Conservation (phyloP, 1,140 invertebrate genomes). For the Physella acuta region DNA sequence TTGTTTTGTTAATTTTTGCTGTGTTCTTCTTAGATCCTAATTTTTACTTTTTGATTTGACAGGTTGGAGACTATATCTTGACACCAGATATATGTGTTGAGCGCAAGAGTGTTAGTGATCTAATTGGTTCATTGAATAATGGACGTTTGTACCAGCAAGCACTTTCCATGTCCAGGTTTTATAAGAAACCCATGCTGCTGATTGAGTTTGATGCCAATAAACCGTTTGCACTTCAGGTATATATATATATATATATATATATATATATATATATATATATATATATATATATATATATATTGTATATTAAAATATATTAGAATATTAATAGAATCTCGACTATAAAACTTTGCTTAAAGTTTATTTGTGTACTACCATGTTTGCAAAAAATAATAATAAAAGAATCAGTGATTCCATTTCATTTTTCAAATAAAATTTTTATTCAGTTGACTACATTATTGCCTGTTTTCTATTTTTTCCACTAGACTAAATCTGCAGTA, state of each 20-base stretch:
- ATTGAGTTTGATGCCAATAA: constrained; percentile 97
- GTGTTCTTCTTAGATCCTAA: too few species aligned
- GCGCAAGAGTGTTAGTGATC: constrained; percentile 94
- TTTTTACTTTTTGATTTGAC: constrained; percentile 25
- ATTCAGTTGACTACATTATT: background rate
- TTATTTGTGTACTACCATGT: too few species aligned
- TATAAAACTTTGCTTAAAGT: too few species aligned
- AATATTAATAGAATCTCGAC: too few species aligned
- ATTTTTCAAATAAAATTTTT: too few species aligned
- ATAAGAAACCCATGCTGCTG: constrained; percentile 70
- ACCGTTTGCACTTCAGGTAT: constrained; percentile 83
- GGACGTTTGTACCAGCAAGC: constrained; percentile 92
- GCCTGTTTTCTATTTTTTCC: background rate
- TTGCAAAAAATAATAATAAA: too few species aligned
- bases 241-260: too few species aligned
- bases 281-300: too few species aligned
- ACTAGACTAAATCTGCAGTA: constrained; percentile 75
- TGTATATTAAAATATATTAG: too few species aligned
- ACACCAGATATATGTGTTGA: constrained; percentile 91
- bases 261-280: too few species aligned
- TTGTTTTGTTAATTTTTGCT: background rate
- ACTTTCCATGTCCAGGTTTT: constrained; percentile 57
- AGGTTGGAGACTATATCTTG: constrained; percentile 96
- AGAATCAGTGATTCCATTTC: too few species aligned
- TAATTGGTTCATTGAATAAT: constrained; percentile 92